Base-by-base conservation (phyloP, 2,888 invertebrate species). In the Stegana nigrithorax region DNA sequence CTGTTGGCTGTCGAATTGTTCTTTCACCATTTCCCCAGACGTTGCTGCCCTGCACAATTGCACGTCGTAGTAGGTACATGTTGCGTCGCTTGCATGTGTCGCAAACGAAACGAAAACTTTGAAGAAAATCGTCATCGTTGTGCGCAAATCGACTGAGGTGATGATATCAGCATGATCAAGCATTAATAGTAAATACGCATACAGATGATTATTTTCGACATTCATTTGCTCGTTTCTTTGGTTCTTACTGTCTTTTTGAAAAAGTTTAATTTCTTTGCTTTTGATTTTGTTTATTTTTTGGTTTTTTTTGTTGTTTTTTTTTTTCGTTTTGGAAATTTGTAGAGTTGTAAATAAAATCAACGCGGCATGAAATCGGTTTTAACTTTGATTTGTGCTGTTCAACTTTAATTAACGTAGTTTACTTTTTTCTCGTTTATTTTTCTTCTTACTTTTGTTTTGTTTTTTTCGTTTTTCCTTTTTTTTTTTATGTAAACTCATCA, bases 331-430 rank as follows among this genome's bases (percentile, higher is more conserved):
- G 21, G 5, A 47, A 8, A 32, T 32, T 32, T 32, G 2, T 32
- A 2, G 2, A 4, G n/a, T n/a, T 12, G 5, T 12, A 4, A 32
- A 1, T 32, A n/a, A 55, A 58, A 44, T 70, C 73, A 78, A 80
- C 73, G 69, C 75, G 61, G 67, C 80, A 80, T 80, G 78, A 76
- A 80, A 80, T 80, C 75, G 76, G 65, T 72, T 75, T 75, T 70
- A 69, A 67, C 69, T 44, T 58, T 58, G 45, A 45, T 29, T 58
- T 58, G 17, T 69, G 73, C 70, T 80, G 75, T 78, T 75, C 63
- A 78, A 78, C 80, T 80, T 76, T 80, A 76, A 76, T 80, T 76
- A 78, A 80, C 69, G 78, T 72, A 78, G n/a, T n/a, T n/a, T n/a
- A n/a, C n/a, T n/a, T n/a, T n/a, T 75, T 73, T 73, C 62, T 61